Percentiles rank a stretch among this genome's conserved stretches.
Conservation (phyloP, 2,888 invertebrate species). For the Ellobium chinense region DNA sequence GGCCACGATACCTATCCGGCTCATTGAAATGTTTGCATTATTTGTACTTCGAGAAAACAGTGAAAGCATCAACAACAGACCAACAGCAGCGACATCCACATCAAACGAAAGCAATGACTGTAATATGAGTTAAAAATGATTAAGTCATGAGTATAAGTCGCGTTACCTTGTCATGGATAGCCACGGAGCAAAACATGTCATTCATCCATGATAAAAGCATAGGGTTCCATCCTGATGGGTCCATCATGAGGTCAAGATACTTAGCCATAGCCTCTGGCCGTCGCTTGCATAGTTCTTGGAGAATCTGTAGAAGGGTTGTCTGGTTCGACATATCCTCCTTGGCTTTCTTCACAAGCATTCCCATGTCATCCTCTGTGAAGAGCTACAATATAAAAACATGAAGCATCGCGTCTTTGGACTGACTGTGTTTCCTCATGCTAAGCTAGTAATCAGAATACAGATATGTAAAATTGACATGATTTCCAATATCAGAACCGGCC, state of each 20-base stretch:
- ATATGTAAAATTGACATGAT: too few relatives aligned
- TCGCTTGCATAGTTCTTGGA: slow-evolving; percentile 41
- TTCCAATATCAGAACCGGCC: too few relatives aligned
- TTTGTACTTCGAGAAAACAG: too few relatives aligned
- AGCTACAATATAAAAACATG: slow-evolving; percentile 38
- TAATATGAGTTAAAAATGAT: too few relatives aligned
- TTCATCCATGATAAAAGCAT: slow-evolving; percentile 1
- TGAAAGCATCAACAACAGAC: too few relatives aligned
- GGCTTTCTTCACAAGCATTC: slow-evolving; percentile 35
- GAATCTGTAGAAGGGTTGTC: slow-evolving; percentile 13
- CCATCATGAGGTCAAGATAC: slow-evolving; percentile 19
- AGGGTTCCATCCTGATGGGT: not conserved
- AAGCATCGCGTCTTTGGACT: not conserved
- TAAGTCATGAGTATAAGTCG: too few relatives aligned
- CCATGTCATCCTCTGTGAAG: slow-evolving; percentile 43
- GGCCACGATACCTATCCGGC: too few relatives aligned
- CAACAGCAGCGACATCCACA: too few relatives aligned
- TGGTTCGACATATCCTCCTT: slow-evolving; percentile 19
- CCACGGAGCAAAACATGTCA: slow-evolving; percentile 26
- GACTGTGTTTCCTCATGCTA: too few relatives aligned
- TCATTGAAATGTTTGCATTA: too few relatives aligned
- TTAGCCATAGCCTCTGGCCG: slow-evolving; percentile 28
- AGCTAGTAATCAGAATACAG: not conserved
- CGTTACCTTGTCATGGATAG: slow-evolving; percentile 29
- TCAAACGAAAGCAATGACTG: too few relatives aligned